Evolutionary conservation across 2,113 vertebrate species (phyloP).

Genomic region (Zootoca vivipara): DNA sequence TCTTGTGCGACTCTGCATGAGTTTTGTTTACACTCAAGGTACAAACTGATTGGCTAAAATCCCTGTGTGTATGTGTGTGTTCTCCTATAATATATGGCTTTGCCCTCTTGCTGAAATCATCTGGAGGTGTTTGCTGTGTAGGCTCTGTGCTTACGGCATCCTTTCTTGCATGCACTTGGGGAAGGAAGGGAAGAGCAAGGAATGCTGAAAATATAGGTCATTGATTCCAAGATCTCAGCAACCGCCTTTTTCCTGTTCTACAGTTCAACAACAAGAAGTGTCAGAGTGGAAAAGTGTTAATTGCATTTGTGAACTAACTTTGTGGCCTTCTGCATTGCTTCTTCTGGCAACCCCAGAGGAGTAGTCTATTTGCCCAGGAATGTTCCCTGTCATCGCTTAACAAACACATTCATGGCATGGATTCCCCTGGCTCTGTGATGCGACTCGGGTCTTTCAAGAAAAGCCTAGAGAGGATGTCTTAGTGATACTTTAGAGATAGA

Average conservation of each 20-base stretch:
- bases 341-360: slow-evolving; percentile 31
- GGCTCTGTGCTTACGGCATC: neutral
- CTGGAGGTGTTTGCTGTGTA: neutral
- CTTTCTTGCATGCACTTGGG: neutral
- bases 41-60: neutral
- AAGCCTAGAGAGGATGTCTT: neutral
- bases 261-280: neutral
- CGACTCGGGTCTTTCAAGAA: neutral
- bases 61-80: neutral
- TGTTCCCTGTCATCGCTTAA: slow-evolving; percentile 28
- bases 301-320: neutral
- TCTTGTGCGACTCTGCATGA: neutral
- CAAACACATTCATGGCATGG: slow-evolving; percentile 33
- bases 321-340: neutral
- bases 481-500: neutral
- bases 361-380: slow-evolving; percentile 41
- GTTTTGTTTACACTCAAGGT: neutral
- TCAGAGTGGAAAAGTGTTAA: neutral
- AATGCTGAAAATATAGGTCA: neutral
- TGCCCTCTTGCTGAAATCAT: neutral
- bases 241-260: neutral
- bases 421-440: neutral
- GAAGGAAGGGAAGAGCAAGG: neutral
- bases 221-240: neutral
- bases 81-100: neutral